phyloP scores from a whole-genome alignment of 2,797 vertebrate species.

The Lemur catta region DNA sequence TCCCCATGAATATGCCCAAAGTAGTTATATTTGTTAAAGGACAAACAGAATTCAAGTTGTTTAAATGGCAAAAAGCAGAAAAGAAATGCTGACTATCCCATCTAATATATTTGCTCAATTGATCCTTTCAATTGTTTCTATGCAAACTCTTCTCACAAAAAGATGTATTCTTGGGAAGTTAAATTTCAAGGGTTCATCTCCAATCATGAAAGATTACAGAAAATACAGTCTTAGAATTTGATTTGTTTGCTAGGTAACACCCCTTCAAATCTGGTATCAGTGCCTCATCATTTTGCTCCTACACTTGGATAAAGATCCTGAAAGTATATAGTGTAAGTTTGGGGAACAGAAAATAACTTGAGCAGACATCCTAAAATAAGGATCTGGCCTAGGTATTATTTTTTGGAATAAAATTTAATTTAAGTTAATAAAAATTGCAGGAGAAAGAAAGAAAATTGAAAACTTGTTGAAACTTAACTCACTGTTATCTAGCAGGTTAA shows the following conservation, averaged over 20 bases:
- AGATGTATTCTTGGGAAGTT: conserved; percentile 60
- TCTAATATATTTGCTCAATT: conserved; percentile 65
- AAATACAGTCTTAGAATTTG: conserved; percentile 63
- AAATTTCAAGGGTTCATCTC: conserved; percentile 63
- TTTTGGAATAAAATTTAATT: conserved; percentile 60
- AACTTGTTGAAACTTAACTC: conserved; percentile 58
- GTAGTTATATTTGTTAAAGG: conserved; percentile 53
- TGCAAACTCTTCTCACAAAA: conserved; percentile 36
- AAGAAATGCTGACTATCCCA: conserved; percentile 43
- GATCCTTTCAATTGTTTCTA: conserved; percentile 54
- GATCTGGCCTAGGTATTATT: conserved; percentile 46
- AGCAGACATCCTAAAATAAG: conserved; percentile 59
- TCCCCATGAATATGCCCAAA: not conserved
- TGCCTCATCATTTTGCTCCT: conserved; percentile 63
- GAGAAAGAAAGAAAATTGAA: conserved; percentile 58
- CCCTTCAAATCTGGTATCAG: conserved; percentile 56
- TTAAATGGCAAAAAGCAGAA: conserved; percentile 59
- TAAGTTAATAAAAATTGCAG: conserved; percentile 70
- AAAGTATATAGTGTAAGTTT: conserved; percentile 59
- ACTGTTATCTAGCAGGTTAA: conserved; percentile 55
- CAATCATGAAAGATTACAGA: conserved; percentile 62
- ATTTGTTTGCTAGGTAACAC: conserved; percentile 75
- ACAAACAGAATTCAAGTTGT: conserved; percentile 28
- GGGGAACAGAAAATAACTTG: conserved; percentile 51
- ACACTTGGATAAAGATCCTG: conserved; percentile 53